A percentile compares a stretch with the other conserved stretches of the same genome.
phyloP scores from a whole-genome alignment of 2,113 vertebrate genomes.

The Periophthalmus modestus region DNA sequence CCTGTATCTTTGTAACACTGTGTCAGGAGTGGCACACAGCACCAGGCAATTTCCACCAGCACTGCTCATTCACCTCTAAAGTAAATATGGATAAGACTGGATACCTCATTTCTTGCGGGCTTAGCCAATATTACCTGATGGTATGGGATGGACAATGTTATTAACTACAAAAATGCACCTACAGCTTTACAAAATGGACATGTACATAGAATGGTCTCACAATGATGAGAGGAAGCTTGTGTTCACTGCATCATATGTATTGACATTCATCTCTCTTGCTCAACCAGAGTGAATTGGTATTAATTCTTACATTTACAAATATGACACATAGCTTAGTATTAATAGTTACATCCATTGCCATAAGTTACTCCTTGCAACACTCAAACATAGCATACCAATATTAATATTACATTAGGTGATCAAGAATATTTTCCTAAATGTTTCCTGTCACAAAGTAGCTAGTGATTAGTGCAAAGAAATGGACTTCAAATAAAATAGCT shows the following conservation, averaged over 20 bases:
- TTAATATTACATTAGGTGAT: neutral
- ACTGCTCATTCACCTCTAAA: conserved; percentile 45
- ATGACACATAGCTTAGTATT: neutral
- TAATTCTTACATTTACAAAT: neutral
- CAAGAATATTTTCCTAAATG: neutral
- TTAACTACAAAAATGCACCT: conserved; percentile 6
- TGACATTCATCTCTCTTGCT: neutral
- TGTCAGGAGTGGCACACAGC: conserved; percentile 45
- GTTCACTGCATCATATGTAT: neutral
- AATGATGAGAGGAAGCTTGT: neutral
- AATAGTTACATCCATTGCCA: neutral
- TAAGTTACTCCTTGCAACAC: neutral
- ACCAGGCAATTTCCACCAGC: conserved; percentile 42
- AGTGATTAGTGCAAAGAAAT: neutral
- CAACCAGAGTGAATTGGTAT: neutral
- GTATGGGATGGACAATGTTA: conserved; percentile 12
- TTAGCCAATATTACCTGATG: conserved; percentile 13
- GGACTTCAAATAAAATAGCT: neutral
- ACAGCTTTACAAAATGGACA: neutral
- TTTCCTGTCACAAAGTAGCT: neutral
- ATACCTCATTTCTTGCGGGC: conserved; percentile 15
- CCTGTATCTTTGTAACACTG: conserved; percentile 40
- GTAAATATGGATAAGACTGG: conserved; percentile 50
- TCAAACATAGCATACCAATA: neutral
- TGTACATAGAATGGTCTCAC: neutral